Conservation (phyloP, 2,888 invertebrate genomes). For the Metellina segmentata region DNA sequence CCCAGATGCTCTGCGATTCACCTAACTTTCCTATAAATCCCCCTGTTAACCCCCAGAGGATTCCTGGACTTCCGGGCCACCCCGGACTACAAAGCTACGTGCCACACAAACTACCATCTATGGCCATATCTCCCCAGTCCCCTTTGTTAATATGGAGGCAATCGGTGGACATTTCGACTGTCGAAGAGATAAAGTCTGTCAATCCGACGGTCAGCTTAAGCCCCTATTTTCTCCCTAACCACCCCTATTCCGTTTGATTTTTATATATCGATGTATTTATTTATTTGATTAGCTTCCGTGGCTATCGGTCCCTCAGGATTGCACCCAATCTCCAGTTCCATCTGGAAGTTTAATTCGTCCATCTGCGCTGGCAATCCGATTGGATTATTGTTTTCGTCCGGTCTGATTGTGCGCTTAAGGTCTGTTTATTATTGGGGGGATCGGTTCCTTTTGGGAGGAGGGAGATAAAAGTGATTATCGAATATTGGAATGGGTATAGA, state of each 20-base stretch:
- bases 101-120: constrained; percentile 13
- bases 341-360: constrained; percentile 70
- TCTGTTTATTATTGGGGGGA: constrained; percentile 13
- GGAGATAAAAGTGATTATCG: not conserved
- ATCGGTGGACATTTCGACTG: constrained; percentile 48
- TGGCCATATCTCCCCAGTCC: not conserved
- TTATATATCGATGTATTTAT: constrained; percentile 56
- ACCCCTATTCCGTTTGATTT: constrained; percentile 11
- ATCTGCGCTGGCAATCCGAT: constrained; percentile 55
- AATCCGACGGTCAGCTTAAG: constrained; percentile 61
- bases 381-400: constrained; percentile 64
- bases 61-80: constrained; percentile 3
- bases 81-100: constrained; percentile 20
- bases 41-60: constrained; percentile 13
- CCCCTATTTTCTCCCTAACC: constrained; percentile 12
- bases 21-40: not conserved
- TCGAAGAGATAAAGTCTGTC: constrained; percentile 67
- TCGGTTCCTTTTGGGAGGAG: constrained; percentile 7
- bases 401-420: constrained; percentile 7
- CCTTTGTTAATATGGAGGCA: constrained; percentile 66
- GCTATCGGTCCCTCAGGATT: constrained; percentile 30
- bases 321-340: constrained; percentile 47
- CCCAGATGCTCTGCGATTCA: constrained; percentile 21
- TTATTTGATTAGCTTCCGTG: constrained; percentile 71
- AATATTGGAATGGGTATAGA: not conserved